Conservation (phyloP, 1,140 invertebrate species). For the Hesperophylax magnus region DNA sequence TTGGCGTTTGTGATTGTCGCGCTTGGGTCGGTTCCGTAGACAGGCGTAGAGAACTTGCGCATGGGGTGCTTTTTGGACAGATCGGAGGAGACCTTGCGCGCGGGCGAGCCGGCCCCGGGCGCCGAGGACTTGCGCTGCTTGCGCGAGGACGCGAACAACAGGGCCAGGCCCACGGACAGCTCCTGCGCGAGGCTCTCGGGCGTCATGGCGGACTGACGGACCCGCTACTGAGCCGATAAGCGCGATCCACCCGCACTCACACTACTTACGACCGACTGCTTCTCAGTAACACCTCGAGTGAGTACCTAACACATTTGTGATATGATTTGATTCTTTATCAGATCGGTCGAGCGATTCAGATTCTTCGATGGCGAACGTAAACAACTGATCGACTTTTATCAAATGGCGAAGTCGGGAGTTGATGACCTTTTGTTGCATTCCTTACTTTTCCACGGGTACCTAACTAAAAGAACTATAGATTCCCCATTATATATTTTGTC, state of each 20-base stretch:
- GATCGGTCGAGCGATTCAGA: background rate
- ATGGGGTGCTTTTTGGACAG: background rate
- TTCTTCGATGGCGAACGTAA: background rate
- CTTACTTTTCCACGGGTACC: too few species aligned
- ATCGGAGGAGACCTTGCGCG: background rate
- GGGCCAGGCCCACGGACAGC: constrained; percentile 21
- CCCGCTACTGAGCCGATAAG: constrained; percentile 8
- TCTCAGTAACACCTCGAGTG: background rate
- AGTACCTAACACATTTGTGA: background rate
- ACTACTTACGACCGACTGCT: background rate
- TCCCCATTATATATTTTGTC: too few species aligned
- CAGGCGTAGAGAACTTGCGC: constrained; percentile 22
- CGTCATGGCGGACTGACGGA: constrained; percentile 37
- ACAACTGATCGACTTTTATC: too few species aligned
- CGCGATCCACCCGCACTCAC: background rate
- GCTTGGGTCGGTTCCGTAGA: background rate
- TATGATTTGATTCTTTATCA: constrained; percentile 6
- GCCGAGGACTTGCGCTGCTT: constrained; percentile 23
- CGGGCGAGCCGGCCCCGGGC: constrained; percentile 1
- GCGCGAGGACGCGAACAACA: constrained; percentile 1
- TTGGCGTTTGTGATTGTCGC: background rate
- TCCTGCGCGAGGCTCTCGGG: constrained; percentile 46
- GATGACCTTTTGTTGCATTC: too few species aligned
- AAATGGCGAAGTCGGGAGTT: too few species aligned
- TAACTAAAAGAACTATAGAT: too few species aligned